phyloP scores from a whole-genome alignment of 2,888 invertebrate species.

The Nycteola revayana region DNA sequence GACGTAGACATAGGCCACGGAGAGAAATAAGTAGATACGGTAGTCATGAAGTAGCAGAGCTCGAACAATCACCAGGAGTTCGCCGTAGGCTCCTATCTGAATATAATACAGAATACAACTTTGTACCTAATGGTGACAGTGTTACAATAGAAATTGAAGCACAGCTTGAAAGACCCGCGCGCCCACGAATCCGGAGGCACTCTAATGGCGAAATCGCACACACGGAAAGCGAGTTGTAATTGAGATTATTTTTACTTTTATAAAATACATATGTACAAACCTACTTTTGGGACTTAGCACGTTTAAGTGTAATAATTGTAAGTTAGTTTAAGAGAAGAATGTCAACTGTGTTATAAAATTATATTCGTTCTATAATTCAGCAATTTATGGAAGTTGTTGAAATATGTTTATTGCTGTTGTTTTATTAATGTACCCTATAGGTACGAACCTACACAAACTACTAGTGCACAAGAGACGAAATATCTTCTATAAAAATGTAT shows the following conservation, averaged over 20 bases:
- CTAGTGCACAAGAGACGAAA: too few species aligned
- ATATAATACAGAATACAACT: slow-evolving; percentile 38
- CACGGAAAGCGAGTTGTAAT: slow-evolving; percentile 71
- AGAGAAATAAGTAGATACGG: slow-evolving; percentile 57
- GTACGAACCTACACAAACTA: too few species aligned
- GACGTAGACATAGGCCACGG: slow-evolving; percentile 46
- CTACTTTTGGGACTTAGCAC: too few species aligned
- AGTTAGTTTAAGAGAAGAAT: slow-evolving; percentile 6
- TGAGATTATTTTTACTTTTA: slow-evolving; percentile 14
- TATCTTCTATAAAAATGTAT: too few species aligned
- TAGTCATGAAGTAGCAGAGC: slow-evolving; percentile 71
- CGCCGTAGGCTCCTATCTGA: slow-evolving; percentile 69
- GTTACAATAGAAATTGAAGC: slow-evolving; percentile 60
- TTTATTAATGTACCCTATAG: too few species aligned
- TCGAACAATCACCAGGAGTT: slow-evolving; percentile 70
- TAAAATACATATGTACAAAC: slow-evolving; percentile 1
- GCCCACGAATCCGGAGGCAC: slow-evolving; percentile 56
- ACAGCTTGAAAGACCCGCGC: slow-evolving; percentile 53
- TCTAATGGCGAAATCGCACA: slow-evolving; percentile 67
- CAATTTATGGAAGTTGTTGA: too few species aligned
- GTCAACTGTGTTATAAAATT: too few species aligned
- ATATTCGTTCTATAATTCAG: too few species aligned
- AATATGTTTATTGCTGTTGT: too few species aligned
- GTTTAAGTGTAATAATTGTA: neutral
- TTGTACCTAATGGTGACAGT: slow-evolving; percentile 33